A percentile compares a stretch with the other conserved stretches of the same genome.
These are phyloP conservation scores for Hippoglossus stenolepis DNA, from an alignment of 2,113 vertebrate genomes.

Conservation along the genomic window DNA sequence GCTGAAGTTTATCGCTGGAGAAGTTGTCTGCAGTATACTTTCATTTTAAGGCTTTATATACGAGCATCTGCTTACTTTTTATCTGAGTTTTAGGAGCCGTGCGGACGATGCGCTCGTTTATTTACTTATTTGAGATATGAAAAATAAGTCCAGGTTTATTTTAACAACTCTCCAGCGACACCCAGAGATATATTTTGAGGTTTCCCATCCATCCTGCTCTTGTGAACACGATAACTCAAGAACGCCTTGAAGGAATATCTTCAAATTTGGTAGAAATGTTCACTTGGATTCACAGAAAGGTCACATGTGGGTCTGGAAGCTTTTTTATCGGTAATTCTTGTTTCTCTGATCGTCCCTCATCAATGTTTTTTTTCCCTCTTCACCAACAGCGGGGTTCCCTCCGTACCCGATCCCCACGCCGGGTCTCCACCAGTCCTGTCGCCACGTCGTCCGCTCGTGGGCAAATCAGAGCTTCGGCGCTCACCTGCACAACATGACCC, in stretches of 20 bases:
- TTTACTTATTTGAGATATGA: too few relatives aligned
- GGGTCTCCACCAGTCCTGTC: slow-evolving; percentile 89
- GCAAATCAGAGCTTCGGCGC: slow-evolving; percentile 84
- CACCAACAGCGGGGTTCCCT: slow-evolving; percentile 29
- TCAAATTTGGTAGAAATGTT: too few relatives aligned
- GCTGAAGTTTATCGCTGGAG: background rate
- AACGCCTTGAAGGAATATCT: too few relatives aligned
- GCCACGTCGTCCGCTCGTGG: slow-evolving; percentile 86
- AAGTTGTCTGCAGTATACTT: background rate
- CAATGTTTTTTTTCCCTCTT: background rate
- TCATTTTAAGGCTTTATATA: background rate
- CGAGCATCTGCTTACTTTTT: background rate
- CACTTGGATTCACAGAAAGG: too few relatives aligned
- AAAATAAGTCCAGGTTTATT: too few relatives aligned
- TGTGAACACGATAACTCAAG: too few relatives aligned
- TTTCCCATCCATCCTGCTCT: too few relatives aligned
- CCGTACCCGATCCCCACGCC: slow-evolving; percentile 47
- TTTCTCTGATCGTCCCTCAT: background rate
- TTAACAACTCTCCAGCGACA: too few relatives aligned
- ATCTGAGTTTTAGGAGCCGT: background rate
- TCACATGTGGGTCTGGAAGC: too few relatives aligned
- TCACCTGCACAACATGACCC: slow-evolving; percentile 89
- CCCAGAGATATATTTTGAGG: too few relatives aligned
- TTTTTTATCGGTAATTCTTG: too few relatives aligned
- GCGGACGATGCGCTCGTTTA: too few relatives aligned